Evolutionary conservation across 2,888 invertebrate genomes (phyloP).

Genomic region (Zygaena filipendulae): DNA sequence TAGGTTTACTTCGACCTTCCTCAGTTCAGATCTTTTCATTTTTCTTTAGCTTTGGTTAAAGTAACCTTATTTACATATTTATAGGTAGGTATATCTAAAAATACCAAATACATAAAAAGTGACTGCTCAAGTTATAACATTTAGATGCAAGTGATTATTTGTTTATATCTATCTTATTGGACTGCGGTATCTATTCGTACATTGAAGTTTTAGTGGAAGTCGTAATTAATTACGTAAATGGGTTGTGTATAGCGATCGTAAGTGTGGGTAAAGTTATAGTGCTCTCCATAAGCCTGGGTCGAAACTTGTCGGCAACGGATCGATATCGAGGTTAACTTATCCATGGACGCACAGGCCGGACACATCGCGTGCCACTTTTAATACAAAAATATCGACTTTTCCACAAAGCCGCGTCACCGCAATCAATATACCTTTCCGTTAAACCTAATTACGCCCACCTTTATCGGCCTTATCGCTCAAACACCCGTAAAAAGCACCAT

Average conservation of each 20-base stretch:
- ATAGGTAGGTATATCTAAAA: no score
- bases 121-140: no score
- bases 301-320: conserved; percentile 46
- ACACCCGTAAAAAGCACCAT: conserved; percentile 54
- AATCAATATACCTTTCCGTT: conserved; percentile 68
- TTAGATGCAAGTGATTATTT: no score
- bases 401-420: conserved; percentile 65
- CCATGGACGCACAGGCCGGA: conserved; percentile 38
- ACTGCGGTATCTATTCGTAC: no score
- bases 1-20: no score
- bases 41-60: no score
- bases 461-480: conserved; percentile 58
- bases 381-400: conserved; percentile 67
- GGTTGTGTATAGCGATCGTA: conserved; percentile 29
- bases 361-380: conserved; percentile 63
- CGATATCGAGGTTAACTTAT: conserved; percentile 56
- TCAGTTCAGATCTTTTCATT: no score
- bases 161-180: no score
- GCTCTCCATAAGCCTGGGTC: conserved; percentile 50
- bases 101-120: no score
- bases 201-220: no score
- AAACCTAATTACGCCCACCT: conserved; percentile 64
- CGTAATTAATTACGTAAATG: no score
- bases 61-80: no score
- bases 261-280: conserved; percentile 40